Percentiles rank a stretch among this genome's conserved stretches.
phyloP scores from a whole-genome alignment of 2,113 vertebrate species.

The Peucedramus taeniatus region DNA sequence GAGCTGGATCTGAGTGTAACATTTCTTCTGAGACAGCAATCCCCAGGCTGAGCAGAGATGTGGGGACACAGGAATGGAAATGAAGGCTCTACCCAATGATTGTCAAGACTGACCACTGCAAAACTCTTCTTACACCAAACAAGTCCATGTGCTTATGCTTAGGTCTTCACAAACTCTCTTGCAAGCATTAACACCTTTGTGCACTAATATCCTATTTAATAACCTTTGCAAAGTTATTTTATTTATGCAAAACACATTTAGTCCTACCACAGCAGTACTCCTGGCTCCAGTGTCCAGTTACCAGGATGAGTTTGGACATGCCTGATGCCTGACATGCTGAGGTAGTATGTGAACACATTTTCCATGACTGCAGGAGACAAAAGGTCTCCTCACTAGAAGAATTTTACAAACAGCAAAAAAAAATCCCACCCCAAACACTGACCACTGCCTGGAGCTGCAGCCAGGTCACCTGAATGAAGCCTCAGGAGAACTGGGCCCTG shows the following conservation, averaged over 20 bases:
- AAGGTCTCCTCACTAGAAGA: not conserved
- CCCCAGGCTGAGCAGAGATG: not conserved
- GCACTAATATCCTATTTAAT: not conserved
- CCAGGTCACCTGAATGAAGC: not conserved
- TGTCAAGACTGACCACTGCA: not conserved
- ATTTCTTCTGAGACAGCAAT: not conserved
- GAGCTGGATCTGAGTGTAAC: not conserved
- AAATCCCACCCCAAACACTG: not conserved
- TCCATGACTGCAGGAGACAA: not conserved
- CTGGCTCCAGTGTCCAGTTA: not conserved
- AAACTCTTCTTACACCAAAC: not conserved
- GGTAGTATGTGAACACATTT: not conserved
- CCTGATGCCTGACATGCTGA: not conserved
- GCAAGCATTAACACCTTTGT: not conserved
- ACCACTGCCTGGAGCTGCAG: not conserved
- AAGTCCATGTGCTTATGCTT: not conserved
- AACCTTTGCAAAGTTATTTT: not conserved
- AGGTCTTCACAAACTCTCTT: not conserved
- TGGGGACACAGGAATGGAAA: not conserved
- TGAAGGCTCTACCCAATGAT: not conserved
- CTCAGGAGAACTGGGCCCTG: not conserved
- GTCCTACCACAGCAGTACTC: not conserved
- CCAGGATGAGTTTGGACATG: not conserved
- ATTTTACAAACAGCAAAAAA: not conserved
- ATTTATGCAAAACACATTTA: not conserved